Conservation (phyloP, 2,113 vertebrate species). For the Hystrix brachyura region DNA sequence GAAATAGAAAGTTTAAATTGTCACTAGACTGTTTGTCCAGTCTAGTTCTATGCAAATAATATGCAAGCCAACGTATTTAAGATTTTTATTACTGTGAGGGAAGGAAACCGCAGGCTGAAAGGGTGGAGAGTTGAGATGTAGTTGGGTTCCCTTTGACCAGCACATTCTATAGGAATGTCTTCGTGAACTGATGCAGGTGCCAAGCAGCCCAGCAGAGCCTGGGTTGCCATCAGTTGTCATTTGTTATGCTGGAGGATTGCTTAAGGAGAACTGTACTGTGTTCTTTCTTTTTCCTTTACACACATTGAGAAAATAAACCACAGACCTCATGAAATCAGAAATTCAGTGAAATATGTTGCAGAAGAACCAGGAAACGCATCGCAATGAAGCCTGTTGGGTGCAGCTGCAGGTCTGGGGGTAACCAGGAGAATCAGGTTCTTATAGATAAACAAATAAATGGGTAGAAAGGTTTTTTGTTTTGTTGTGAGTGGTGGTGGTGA, state of each 20-base stretch:
- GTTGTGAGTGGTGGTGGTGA: not conserved
- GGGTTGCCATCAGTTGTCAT: not conserved
- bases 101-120: not conserved
- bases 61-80: not conserved
- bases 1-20: not conserved
- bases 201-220: not conserved
- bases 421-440: not conserved
- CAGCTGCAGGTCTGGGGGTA: not conserved
- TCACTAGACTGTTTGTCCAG: not conserved
- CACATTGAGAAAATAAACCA: constrained; percentile 67
- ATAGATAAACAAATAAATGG: not conserved
- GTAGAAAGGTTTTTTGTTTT: not conserved
- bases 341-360: not conserved
- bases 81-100: not conserved
- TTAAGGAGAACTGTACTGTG: not conserved
- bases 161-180: not conserved
- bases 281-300: not conserved
- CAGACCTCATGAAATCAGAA: constrained; percentile 35
- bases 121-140: not conserved
- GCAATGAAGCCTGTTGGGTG: not conserved
- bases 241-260: not conserved
- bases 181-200: not conserved
- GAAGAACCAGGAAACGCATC: not conserved
- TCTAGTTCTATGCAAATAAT: not conserved
- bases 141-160: not conserved